Base-by-base conservation (phyloP, 1,140 invertebrate genomes). In the Drosophila sechellia region DNA sequence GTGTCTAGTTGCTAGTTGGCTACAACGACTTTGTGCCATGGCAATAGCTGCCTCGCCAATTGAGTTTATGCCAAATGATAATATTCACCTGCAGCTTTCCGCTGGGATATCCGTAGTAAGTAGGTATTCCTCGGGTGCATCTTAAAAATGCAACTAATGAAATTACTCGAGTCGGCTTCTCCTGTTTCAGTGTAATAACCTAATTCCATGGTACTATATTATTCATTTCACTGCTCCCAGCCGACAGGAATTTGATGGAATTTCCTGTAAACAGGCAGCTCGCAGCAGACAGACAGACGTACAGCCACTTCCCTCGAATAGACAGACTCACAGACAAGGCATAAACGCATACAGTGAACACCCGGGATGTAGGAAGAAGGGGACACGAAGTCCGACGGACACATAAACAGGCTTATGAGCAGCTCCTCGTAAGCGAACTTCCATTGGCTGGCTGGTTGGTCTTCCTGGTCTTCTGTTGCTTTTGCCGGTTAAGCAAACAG, bases 171-270 rank as follows among this genome's bases (percentile, higher is more conserved):
- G 37, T 54, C 4, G 39, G 35, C 35, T 13, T 31, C 70, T 80
- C 42, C 42, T 54, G n/a, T 55, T 48, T 55, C 61, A 77, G 79
- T 77, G 66, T 63, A 81, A 70, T 73, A 77, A 68, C 56, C 66
- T 46, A 64, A 81, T 81, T 66, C 60, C 48, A 20, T 10, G 54
- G 17, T 45, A 63, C 59, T 81, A 72, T 81, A 73, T 76, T 73
- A 77, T 81, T 77, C 57, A 68, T 81, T 81, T 81, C 56, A 66
- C 52, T 77, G 72, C 70, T 46, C 60, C 37, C 70, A 49, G 56
- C 58, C 56, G 64, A 37, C 71, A 68, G 54, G 72, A 59, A 77
- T 72, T 74, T 81, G 79, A 78, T 81, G 79, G 79, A 78, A 83
- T 79, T 79, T 78, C 68, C 72, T 76, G 66, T 78, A 74, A 69